Conservation (phyloP, 2,888 invertebrate species). For the Itoplectis maculator region DNA sequence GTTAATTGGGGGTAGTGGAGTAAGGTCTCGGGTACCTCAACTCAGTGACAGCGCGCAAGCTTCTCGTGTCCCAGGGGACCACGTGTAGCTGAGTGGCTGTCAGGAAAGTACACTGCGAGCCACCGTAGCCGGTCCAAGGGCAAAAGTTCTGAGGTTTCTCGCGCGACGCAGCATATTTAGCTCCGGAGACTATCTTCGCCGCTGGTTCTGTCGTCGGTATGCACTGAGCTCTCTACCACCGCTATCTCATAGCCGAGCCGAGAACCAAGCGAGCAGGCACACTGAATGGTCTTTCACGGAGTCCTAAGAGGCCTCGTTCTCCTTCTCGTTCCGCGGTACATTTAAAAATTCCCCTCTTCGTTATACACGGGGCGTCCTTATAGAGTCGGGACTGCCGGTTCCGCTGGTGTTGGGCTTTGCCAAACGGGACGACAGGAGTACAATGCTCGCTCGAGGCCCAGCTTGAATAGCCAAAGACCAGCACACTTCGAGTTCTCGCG, state of each 20-base stretch:
- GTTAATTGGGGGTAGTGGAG: constrained; percentile 47
- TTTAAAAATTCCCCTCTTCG: constrained; percentile 54
- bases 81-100: constrained; percentile 42
- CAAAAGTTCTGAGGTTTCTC: constrained; percentile 37
- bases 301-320: constrained; percentile 56
- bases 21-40: constrained; percentile 33
- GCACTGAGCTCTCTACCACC: constrained; percentile 5
- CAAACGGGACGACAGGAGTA: constrained; percentile 41
- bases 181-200: constrained; percentile 27
- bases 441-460: constrained; percentile 37
- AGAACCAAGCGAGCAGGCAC: constrained; percentile 19
- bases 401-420: constrained; percentile 36
- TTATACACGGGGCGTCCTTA: constrained; percentile 51
- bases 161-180: constrained; percentile 12
- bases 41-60: background rate
- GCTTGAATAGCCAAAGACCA: constrained; percentile 23
- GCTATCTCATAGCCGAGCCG: constrained; percentile 12
- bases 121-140: constrained; percentile 23
- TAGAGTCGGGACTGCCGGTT: constrained; percentile 23
- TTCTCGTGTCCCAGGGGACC: constrained; percentile 27
- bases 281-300: constrained; percentile 51
- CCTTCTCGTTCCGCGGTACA: constrained; percentile 32
- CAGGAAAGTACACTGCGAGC: constrained; percentile 25
- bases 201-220: constrained; percentile 1
- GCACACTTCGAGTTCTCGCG: constrained; percentile 19